A percentile compares a stretch with the other conserved stretches of the same genome.
phyloP scores from a whole-genome alignment of 1,140 invertebrate genomes.

The Cydia amplana region DNA sequence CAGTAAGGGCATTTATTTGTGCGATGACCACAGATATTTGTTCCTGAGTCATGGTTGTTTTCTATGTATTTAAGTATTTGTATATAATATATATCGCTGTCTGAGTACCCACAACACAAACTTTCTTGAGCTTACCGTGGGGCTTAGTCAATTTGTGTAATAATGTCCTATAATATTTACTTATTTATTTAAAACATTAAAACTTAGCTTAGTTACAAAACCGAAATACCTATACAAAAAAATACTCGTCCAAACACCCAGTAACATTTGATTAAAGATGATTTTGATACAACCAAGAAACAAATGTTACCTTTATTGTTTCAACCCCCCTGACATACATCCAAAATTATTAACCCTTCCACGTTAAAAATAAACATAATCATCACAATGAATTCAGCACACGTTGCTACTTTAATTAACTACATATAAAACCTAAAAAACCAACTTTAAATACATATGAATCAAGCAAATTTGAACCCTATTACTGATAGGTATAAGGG shows the following conservation, averaged over 20 bases:
- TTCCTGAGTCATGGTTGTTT: no score
- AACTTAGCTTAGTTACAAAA: no score
- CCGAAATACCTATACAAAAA: neutral
- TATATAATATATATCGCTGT: no score
- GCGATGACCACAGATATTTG: no score
- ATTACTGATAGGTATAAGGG: neutral
- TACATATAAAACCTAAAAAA: slow-evolving; percentile 2
- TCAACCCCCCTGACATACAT: neutral
- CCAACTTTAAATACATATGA: neutral
- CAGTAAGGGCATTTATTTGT: no score
- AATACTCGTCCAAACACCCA: neutral
- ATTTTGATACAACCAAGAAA: neutral
- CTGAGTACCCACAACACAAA: no score
- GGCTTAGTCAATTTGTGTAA: no score
- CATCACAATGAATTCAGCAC: slow-evolving; percentile 27
- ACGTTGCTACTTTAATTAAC: slow-evolving; percentile 8
- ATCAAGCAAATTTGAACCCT: neutral
- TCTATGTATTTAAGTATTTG: no score
- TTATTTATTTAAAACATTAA: no score
- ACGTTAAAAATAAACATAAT: slow-evolving; percentile 29
- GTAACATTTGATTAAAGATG: neutral
- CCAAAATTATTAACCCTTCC: neutral
- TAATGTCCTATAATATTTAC: no score
- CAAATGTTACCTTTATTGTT: slow-evolving; percentile 4
- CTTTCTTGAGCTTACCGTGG: no score